Evolutionary conservation across 2,797 vertebrate genomes (phyloP).

Genomic region (Periparus ater): DNA sequence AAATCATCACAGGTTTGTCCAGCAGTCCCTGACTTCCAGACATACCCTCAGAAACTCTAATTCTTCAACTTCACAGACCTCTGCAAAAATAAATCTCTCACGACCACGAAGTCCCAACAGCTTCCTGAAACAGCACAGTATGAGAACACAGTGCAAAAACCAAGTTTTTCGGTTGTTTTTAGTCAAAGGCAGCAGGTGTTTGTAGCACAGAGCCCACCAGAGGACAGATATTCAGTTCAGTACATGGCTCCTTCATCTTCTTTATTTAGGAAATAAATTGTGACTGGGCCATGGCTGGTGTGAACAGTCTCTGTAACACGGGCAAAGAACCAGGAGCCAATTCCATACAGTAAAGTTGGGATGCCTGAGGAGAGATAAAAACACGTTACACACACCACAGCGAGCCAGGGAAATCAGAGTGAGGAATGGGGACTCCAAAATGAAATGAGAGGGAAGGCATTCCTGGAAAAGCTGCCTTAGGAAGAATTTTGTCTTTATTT

Average conservation of each 20-base stretch:
- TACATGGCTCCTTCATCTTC: constrained; percentile 90
- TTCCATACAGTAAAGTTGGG: constrained; percentile 92
- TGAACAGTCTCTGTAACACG: constrained; percentile 90
- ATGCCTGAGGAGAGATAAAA: constrained; percentile 83
- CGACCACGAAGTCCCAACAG: background rate
- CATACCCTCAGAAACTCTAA: background rate
- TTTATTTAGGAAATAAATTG: constrained; percentile 95
- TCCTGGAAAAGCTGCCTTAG: background rate
- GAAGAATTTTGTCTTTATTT: background rate
- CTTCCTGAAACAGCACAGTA: background rate
- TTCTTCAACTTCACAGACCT: background rate
- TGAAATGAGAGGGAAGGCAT: background rate
- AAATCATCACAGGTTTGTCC: background rate
- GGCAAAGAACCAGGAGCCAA: constrained; percentile 94
- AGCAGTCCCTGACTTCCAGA: background rate
- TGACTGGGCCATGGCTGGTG: constrained; percentile 89
- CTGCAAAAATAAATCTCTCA: background rate
- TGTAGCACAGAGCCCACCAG: constrained; percentile 19
- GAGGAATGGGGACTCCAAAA: background rate
- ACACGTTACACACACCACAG: background rate
- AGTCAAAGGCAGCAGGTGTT: constrained; percentile 45
- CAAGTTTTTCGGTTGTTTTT: background rate
- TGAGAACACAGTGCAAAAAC: background rate
- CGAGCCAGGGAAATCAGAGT: background rate
- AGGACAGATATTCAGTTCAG: constrained; percentile 52